Evolutionary conservation across 37 sponge, comb jelly and placozoan species (phyloP).

Genomic region (Cladorhizidae sp.): DNA sequence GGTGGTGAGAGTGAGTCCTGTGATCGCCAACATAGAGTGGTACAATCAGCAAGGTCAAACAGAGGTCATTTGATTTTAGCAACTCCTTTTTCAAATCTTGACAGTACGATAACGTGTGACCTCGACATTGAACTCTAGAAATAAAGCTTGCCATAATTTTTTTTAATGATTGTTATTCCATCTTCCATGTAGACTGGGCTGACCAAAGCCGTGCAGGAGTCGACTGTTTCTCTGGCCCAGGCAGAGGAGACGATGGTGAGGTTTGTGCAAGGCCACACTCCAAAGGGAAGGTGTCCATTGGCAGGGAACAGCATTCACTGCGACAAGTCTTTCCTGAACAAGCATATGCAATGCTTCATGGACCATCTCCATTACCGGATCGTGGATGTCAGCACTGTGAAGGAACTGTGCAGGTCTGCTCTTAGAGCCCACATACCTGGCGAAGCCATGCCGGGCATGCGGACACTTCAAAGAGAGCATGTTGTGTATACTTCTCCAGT

Average conservation of each 20-base stretch:
- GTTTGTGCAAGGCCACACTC: slow-evolving; percentile 60
- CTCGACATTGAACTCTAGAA: no score
- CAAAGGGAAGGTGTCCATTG: slow-evolving; percentile 74
- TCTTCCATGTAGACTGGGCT: slow-evolving; percentile 62
- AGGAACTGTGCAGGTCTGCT: slow-evolving; percentile 84
- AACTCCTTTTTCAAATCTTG: no score
- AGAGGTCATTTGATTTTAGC: no score
- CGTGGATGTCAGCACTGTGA: slow-evolving; percentile 89
- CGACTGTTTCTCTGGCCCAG: slow-evolving; percentile 39
- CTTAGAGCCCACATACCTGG: no score
- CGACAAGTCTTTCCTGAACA: slow-evolving; percentile 83
- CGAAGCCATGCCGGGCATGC: no score
- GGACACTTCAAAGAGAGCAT: no score
- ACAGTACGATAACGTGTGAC: no score
- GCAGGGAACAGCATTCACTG: slow-evolving; percentile 87
- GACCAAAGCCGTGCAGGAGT: slow-evolving; percentile 48
- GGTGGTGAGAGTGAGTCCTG: no score
- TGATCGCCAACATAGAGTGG: no score
- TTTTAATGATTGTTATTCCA: neutral
- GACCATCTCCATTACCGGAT: slow-evolving; percentile 85
- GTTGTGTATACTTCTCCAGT: no score
- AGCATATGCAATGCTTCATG: slow-evolving; percentile 82
- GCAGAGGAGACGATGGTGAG: slow-evolving; percentile 61
- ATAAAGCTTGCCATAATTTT: no score
- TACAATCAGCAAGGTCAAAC: no score